phyloP scores from a whole-genome alignment of 30 jellyfish, hydroid and myxozoan genomes.

The Turritopsis dohrnii region DNA sequence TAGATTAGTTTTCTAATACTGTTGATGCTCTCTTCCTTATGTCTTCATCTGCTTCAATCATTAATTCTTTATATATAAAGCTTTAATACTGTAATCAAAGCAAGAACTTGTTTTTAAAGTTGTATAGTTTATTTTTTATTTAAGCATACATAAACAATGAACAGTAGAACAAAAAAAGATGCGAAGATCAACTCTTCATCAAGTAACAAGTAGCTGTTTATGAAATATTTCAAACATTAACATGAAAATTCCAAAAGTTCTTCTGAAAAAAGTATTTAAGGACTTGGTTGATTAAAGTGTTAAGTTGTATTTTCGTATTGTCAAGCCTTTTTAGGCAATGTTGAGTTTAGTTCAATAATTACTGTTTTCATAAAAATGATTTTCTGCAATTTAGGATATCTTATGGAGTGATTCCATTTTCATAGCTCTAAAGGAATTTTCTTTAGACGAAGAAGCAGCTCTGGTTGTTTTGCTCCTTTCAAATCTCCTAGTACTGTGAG shows the following conservation, averaged over 20 bases:
- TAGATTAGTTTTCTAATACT: too few relatives aligned
- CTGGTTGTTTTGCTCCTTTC: constrained; percentile 78
- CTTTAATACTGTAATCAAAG: too few relatives aligned
- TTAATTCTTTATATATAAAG: too few relatives aligned
- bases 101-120: too few relatives aligned
- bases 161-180: background rate
- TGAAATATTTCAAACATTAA: background rate
- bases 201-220: background rate
- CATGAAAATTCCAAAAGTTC: too few relatives aligned
- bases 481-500: constrained; percentile 66
- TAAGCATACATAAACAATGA: background rate
- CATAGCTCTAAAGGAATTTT: background rate
- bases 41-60: too few relatives aligned
- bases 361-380: background rate
- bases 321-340: too few relatives aligned
- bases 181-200: background rate
- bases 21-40: background rate
- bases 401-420: background rate
- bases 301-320: too few relatives aligned
- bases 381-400: background rate
- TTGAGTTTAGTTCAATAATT: too few relatives aligned
- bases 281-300: too few relatives aligned
- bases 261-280: too few relatives aligned
- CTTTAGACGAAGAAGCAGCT: constrained; percentile 53
- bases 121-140: background rate